Conservation (phyloP, 1,140 invertebrate species). For the Lepidurus couesii region DNA sequence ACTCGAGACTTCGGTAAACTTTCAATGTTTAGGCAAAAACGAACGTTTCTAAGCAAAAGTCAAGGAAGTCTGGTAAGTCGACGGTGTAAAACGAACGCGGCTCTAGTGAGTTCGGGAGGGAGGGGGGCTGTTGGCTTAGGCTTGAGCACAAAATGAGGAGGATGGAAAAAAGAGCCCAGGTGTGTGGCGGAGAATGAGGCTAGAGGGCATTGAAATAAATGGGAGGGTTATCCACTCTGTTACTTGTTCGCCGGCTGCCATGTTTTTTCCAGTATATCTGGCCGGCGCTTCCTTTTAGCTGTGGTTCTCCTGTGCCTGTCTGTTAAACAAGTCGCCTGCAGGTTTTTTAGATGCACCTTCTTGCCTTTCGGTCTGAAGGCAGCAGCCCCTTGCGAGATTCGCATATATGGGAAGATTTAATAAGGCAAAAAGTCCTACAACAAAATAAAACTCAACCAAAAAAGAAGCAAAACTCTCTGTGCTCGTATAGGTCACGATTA, state of each 20-base stretch:
- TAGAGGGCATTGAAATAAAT: constrained; percentile 13
- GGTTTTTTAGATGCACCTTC: background rate
- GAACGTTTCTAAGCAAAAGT: no score
- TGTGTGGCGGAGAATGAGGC: constrained; percentile 11
- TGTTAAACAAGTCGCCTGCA: background rate
- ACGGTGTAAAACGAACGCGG: no score
- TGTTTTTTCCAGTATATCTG: background rate
- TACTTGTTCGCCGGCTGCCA: background rate
- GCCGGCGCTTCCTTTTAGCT: background rate
- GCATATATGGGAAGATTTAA: constrained; percentile 2
- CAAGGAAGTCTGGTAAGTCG: no score
- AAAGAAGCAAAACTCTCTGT: background rate
- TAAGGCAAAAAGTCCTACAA: background rate
- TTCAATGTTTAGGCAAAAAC: no score
- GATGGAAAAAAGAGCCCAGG: background rate
- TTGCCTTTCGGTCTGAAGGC: background rate
- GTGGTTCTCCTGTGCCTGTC: background rate
- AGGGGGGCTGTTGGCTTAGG: background rate
- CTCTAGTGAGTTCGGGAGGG: no score
- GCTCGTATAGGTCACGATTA: constrained; percentile 12
- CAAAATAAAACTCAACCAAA: background rate
- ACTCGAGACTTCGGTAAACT: no score
- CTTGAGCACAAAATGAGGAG: background rate
- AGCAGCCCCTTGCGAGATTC: background rate
- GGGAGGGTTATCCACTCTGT: background rate